Evolutionary conservation across 2,888 invertebrate species (phyloP).

Genomic region (Adelognathus sp.): DNA sequence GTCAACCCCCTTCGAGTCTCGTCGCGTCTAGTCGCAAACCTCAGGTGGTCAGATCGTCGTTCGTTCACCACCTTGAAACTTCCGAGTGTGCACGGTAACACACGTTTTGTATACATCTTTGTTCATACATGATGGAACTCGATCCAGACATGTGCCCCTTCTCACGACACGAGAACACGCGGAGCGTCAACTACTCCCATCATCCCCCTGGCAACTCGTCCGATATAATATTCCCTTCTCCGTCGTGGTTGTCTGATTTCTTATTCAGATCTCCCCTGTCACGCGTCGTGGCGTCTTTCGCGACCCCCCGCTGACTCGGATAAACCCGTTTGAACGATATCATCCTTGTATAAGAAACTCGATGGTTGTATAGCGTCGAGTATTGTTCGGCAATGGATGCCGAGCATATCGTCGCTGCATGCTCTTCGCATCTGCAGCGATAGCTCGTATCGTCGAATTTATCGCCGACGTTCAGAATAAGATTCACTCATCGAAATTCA

Average conservation of each 20-base stretch:
- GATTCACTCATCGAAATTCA: too few species aligned
- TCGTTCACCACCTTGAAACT: constrained; percentile 62
- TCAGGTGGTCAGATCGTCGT: constrained; percentile 69
- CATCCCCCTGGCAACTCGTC: constrained; percentile 51
- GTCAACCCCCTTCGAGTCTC: constrained; percentile 42
- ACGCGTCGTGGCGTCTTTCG: constrained; percentile 60
- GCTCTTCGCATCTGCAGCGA: not conserved
- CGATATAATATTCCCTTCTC: constrained; percentile 16
- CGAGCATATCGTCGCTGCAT: not conserved
- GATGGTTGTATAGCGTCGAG: not conserved
- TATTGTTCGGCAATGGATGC: not conserved
- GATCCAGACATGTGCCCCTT: constrained; percentile 65
- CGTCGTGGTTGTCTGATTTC: constrained; percentile 65
- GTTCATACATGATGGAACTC: constrained; percentile 63
- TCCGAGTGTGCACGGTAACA: constrained; percentile 64
- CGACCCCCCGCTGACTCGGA: constrained; percentile 74
- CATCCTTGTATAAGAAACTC: constrained; percentile 55
- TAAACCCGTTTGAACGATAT: constrained; percentile 79
- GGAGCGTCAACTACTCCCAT: constrained; percentile 57
- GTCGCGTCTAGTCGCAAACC: constrained; percentile 54
- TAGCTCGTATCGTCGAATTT: not conserved
- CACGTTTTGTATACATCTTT: constrained; percentile 55
- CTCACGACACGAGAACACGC: constrained; percentile 65
- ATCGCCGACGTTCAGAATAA: not conserved
- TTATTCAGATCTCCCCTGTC: constrained; percentile 71